phyloP scores from a whole-genome alignment of 1,140 invertebrate genomes.

The Apis mellifera region Amel_HAv3.1 CM009941.2:15557001-15557500 shows the following conservation, averaged over 20 bases:
- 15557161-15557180: slow-evolving; percentile 1
- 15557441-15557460: background rate
- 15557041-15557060: background rate
- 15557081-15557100: background rate
- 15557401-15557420: background rate
- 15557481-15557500: background rate
- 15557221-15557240: background rate
- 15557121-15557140: background rate
- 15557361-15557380: background rate
- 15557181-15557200: slow-evolving; percentile 8
- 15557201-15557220: slow-evolving; percentile 16
- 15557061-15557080: background rate
- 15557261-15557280: slow-evolving; percentile 22
- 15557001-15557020: slow-evolving; percentile 7
- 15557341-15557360: slow-evolving; percentile 16
- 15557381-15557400: background rate
- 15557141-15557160: slow-evolving; percentile 1
- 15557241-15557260: slow-evolving; percentile 19
- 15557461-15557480: background rate
- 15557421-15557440: background rate
- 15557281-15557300: slow-evolving; percentile 1
- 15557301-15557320: background rate
- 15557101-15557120: background rate
- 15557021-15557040: background rate
- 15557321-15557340: background rate